phyloP scores from a whole-genome alignment of 1,140 invertebrate species.

The Polypedilum vanderplanki region DNA sequence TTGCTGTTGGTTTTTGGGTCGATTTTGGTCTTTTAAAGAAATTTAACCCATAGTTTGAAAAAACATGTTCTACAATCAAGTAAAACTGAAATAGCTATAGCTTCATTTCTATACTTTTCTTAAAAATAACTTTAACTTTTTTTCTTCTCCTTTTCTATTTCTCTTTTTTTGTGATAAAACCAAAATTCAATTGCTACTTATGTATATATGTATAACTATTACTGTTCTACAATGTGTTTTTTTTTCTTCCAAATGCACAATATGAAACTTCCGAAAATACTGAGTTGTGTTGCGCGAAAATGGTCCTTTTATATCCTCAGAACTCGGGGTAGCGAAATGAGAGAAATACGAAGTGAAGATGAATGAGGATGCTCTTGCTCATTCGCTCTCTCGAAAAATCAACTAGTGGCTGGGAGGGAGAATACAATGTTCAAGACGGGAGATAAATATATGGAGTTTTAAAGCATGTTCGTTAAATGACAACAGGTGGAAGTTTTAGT shows the following conservation, averaged over 20 bases:
- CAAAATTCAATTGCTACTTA: too few species aligned
- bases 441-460: background rate
- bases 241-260: background rate
- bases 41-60: too few species aligned
- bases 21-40: too few species aligned
- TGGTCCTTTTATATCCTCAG: constrained; percentile 23
- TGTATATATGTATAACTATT: too few species aligned
- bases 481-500: background rate
- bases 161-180: too few species aligned
- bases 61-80: too few species aligned
- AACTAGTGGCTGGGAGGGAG: constrained; percentile 10
- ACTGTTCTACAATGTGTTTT: background rate
- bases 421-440: background rate
- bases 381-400: background rate
- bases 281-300: background rate
- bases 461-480: background rate
- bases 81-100: too few species aligned
- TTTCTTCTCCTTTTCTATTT: too few species aligned
- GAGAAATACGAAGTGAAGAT: background rate
- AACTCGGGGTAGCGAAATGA: background rate
- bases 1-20: too few species aligned
- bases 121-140: too few species aligned
- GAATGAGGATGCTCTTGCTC: background rate
- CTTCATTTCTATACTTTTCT: too few species aligned
- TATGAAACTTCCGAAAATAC: background rate